Evolutionary conservation across 1,140 invertebrate genomes (phyloP).

Genomic region (Diorhabda sublineata): DNA sequence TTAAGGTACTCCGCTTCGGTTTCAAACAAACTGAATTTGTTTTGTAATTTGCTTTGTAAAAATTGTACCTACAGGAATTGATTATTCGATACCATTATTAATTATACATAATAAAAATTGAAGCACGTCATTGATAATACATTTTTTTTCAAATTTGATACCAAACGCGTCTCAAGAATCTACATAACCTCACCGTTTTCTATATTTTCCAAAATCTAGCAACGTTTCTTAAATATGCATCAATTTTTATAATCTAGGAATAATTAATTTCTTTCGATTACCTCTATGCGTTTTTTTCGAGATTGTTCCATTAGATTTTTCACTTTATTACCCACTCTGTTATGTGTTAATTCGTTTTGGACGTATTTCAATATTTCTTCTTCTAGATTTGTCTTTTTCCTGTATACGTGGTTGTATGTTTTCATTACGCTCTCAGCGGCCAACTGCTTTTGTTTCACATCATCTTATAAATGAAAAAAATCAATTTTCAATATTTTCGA

Average conservation of each 20-base stretch:
- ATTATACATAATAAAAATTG: no score
- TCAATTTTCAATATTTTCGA: neutral
- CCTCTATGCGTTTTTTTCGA: neutral
- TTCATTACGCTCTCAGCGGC: constrained; percentile 49
- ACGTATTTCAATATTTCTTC: constrained; percentile 59
- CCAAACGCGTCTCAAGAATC: no score
- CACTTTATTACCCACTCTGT: constrained; percentile 51
- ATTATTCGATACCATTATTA: no score
- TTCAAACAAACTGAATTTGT: constrained; percentile 56
- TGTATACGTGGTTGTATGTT: constrained; percentile 51
- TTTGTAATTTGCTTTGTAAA: constrained; percentile 58
- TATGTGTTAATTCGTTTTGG: constrained; percentile 63
- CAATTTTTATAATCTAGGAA: neutral
- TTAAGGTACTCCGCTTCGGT: constrained; percentile 59
- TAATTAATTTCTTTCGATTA: neutral
- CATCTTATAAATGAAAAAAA: neutral
- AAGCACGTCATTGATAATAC: no score
- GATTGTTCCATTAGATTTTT: neutral
- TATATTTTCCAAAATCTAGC: no score
- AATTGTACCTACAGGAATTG: constrained; percentile 50
- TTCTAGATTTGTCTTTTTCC: constrained; percentile 56
- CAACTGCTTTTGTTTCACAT: constrained; percentile 20
- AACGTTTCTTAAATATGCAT: neutral
- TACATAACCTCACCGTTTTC: no score
- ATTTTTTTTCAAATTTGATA: no score